Evolutionary conservation across 2,113 vertebrate species (phyloP).

Genomic region (Aspidoscelis tigris): DNA sequence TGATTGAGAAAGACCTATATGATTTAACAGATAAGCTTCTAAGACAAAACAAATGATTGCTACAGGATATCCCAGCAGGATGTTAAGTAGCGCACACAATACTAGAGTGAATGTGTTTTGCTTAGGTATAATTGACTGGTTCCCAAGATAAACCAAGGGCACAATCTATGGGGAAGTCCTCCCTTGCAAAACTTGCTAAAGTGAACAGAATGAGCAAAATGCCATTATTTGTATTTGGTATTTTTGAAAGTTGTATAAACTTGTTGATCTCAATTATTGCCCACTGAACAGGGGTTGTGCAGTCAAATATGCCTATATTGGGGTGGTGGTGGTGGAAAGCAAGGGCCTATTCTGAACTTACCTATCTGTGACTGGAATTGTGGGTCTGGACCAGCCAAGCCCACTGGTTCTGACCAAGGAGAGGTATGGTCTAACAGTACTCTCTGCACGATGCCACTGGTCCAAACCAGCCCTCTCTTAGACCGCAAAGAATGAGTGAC

Average conservation of each 20-base stretch:
- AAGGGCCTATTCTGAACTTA: no score
- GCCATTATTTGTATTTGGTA: not conserved
- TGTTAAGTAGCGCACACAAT: slow-evolving; percentile 3
- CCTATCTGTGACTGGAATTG: no score
- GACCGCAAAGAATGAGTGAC: no score
- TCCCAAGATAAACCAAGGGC: slow-evolving; percentile 23
- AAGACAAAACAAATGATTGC: not conserved
- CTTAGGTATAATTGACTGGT: not conserved
- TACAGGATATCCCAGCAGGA: slow-evolving; percentile 32
- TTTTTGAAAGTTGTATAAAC: not conserved
- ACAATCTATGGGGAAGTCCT: slow-evolving; percentile 3
- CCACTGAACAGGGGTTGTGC: not conserved
- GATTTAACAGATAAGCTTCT: slow-evolving; percentile 22
- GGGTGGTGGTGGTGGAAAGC: no score
- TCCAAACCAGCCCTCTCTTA: no score
- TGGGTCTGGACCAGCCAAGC: no score
- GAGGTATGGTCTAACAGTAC: no score
- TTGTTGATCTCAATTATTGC: not conserved
- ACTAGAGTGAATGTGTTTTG: not conserved
- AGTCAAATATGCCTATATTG: not conserved
- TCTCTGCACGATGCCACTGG: no score
- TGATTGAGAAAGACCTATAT: slow-evolving; percentile 13
- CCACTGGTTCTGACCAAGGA: no score
- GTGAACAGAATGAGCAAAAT: not conserved
- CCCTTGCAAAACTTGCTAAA: not conserved